phyloP scores from a whole-genome alignment of 2,888 invertebrate species.

The Drosophila demipolita region DNA sequence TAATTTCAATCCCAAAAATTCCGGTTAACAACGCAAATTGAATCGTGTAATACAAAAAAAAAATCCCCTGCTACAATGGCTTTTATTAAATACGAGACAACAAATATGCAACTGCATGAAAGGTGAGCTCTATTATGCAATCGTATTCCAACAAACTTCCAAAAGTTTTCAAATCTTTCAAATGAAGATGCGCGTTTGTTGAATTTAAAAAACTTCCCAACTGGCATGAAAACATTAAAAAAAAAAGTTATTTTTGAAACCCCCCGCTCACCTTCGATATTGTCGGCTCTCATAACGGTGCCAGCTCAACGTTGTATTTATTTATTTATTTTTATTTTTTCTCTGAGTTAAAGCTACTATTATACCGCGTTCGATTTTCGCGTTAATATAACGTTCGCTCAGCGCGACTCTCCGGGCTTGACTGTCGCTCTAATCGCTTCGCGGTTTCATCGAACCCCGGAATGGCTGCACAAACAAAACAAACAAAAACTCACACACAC shows the following conservation, averaged over 20 bases:
- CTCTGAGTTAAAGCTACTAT: neutral
- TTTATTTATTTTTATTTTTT: conserved; percentile 8
- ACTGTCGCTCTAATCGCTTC: conserved; percentile 98
- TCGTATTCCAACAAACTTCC: neutral
- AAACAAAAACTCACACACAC: neutral
- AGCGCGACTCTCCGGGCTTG: conserved; percentile 97
- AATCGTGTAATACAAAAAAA: neutral
- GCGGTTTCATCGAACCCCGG: conserved; percentile 92
- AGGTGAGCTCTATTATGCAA: neutral
- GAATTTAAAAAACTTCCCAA: conserved; percentile 5
- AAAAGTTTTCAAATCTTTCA: neutral
- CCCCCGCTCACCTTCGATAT: conserved; percentile 51
- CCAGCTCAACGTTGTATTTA: conserved; percentile 12
- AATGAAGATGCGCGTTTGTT: neutral
- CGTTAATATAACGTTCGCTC: conserved; percentile 50
- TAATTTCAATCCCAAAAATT: neutral
- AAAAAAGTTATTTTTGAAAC: neutral
- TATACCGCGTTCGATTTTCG: conserved; percentile 33
- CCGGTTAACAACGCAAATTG: neutral
- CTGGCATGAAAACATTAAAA: neutral
- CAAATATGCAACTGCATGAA: neutral
- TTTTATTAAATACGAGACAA: neutral
- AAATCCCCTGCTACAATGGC: neutral
- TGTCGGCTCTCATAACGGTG: conserved; percentile 52
- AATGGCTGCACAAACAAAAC: conserved; percentile 9